phyloP scores from a whole-genome alignment of 1,140 invertebrate species.

The Lepidurus arcticus region DNA sequence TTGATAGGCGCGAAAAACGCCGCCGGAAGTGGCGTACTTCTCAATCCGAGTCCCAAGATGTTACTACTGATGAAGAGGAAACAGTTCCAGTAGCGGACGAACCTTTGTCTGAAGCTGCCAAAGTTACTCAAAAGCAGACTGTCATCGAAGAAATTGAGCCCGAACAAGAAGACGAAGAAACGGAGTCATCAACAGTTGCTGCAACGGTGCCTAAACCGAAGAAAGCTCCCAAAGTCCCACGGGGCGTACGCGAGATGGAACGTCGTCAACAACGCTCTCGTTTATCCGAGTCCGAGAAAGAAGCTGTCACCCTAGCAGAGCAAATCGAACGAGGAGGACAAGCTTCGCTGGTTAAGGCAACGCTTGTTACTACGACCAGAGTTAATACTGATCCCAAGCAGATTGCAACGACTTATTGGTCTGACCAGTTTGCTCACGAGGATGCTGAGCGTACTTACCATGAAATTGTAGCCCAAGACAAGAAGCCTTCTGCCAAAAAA shows the following conservation, averaged over 20 bases:
- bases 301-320: slow-evolving; percentile 37
- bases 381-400: slow-evolving; percentile 27
- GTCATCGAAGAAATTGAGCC: slow-evolving; percentile 22
- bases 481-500: slow-evolving; percentile 12
- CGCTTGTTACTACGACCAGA: slow-evolving; percentile 34
- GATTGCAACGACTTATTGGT: slow-evolving; percentile 37
- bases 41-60: slow-evolving; percentile 38
- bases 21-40: slow-evolving; percentile 38
- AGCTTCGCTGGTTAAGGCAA: background rate
- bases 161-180: slow-evolving; percentile 27
- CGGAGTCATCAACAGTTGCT: background rate
- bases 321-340: slow-evolving; percentile 34
- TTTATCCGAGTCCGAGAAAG: slow-evolving; percentile 36
- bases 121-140: background rate
- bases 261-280: slow-evolving; percentile 34
- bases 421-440: slow-evolving; percentile 40
- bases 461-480: slow-evolving; percentile 35
- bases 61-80: slow-evolving; percentile 33
- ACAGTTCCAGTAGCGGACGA: background rate
- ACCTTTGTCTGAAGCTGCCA: slow-evolving; percentile 2
- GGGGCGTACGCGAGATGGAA: slow-evolving; percentile 29
- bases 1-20: slow-evolving; percentile 35
- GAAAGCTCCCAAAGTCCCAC: slow-evolving; percentile 23
- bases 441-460: slow-evolving; percentile 41
- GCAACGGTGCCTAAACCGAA: slow-evolving; percentile 24